These are phyloP conservation scores for Caenorhabditis briggsae DNA, from an alignment of 1,140 invertebrate species.

Conservation along the genomic window DNA sequence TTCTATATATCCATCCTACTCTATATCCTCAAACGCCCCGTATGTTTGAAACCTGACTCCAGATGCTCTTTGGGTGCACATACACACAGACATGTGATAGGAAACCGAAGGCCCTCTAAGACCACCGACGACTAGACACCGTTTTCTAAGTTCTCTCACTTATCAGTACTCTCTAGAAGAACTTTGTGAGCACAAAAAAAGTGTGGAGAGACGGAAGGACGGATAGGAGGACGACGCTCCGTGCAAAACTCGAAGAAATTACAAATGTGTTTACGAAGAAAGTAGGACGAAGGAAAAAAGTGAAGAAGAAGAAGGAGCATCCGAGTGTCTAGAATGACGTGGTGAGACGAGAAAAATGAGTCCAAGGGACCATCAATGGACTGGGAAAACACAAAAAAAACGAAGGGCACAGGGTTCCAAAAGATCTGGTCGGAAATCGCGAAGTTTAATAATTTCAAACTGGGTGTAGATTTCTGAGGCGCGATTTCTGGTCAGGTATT, in stretches of 20 bases:
- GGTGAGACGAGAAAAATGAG: background rate
- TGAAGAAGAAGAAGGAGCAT: background rate
- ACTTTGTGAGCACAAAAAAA: slow-evolving; percentile 30
- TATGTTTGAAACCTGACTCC: slow-evolving; percentile 33
- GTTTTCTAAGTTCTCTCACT: slow-evolving; percentile 30
- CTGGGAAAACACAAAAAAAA: background rate
- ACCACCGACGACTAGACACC: slow-evolving; percentile 48
- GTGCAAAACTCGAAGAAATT: slow-evolving; percentile 54
- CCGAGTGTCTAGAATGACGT: slow-evolving; percentile 12
- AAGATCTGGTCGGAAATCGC: background rate
- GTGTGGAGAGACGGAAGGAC: background rate
- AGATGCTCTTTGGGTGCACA: slow-evolving; percentile 33
- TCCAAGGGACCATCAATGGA: background rate
- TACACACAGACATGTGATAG: background rate
- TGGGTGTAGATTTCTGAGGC: too few species aligned
- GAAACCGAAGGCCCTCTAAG: slow-evolving; percentile 8
- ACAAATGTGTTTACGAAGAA: slow-evolving; percentile 48
- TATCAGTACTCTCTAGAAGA: background rate
- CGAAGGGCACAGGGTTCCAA: background rate
- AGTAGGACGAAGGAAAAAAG: background rate
- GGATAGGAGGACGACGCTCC: background rate
- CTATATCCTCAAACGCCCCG: background rate
- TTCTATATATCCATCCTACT: background rate
- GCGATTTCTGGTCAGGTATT: too few species aligned
- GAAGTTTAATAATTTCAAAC: too few species aligned